Evolutionary conservation across 2,113 vertebrate species (phyloP), one percentile per base, ranked within the genome.

Genomic region (Coptodon rendalli): DNA sequence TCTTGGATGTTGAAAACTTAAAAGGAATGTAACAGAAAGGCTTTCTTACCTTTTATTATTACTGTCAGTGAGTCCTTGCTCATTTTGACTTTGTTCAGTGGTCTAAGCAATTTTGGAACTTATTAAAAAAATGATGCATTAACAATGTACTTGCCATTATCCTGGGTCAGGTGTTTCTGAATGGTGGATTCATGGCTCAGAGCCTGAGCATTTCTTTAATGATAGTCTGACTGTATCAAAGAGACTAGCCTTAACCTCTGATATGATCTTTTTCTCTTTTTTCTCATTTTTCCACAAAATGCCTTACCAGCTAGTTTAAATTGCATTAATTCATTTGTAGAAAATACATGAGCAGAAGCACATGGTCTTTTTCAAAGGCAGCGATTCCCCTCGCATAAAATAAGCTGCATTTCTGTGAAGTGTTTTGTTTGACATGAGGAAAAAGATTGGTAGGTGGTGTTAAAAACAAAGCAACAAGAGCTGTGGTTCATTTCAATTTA

Each of bases 41-140:
- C 89, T 93, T 93, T 95, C 87, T 94, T 95, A 94, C 89, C 91
- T 95, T 95, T 94, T 96, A 95, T 96, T 95, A 95, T 95, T 95
- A 94, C 92, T 89, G 86, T 94, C 92, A 91, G 89, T 31, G 92
- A 89, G 90, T 90, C 87, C 88, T 91, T 88, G 80, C 92, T 92
- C 91, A 84, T 92, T 87, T 87, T 85, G 89, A 91, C 91, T 94
- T 96, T 94, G 91, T 95, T 94, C 91, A 92, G 85, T 91, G 89
- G 94, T 94, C 93, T 86, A 93, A 95, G 94, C 93, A 94, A 95
- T 96, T 96, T 96, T 95, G 91, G 81, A 94, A 92, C 93, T 94
- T 96, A 95, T 96, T 95, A 91, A 94, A 96, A 95, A 95, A 95
- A 95, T 90, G 59, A 93, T 92, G 92, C 94, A 94, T 96, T 95